Conservation (phyloP, 1,140 invertebrate genomes). For the Colletes latitarsis region DNA sequence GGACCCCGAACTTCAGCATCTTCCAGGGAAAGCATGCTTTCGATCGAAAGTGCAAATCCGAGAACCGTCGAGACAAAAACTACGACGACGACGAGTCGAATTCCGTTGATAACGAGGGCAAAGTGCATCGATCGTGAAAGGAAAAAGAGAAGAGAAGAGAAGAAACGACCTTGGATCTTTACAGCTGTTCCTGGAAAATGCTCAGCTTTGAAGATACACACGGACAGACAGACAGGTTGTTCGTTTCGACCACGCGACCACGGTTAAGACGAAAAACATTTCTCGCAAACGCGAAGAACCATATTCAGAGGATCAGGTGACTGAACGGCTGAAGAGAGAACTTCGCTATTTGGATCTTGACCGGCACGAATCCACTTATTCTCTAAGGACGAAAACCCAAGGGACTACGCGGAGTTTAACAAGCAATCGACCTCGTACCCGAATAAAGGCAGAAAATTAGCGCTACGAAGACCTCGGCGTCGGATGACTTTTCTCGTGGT, state of each 20-base stretch:
- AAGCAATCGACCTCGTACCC: too few species aligned
- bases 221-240: background rate
- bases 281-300: background rate
- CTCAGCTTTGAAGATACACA: slow-evolving; percentile 2
- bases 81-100: background rate
- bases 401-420: background rate
- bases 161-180: background rate
- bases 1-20: slow-evolving; percentile 23
- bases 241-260: slow-evolving; percentile 23
- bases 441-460: too few species aligned
- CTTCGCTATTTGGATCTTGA: slow-evolving; percentile 51
- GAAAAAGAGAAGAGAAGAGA: background rate
- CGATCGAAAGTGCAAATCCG: too few species aligned
- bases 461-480: background rate
- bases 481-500: background rate
- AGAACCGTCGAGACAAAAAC: background rate
- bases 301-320: background rate
- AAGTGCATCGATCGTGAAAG: background rate
- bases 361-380: slow-evolving; percentile 32
- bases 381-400: background rate
- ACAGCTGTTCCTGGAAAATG: slow-evolving; percentile 61
- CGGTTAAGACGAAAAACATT: slow-evolving; percentile 51
- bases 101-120: too few species aligned
- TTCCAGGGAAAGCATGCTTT: slow-evolving; percentile 54
- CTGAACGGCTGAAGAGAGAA: background rate